phyloP scores from a whole-genome alignment of 2,113 vertebrate species.

The Copsychus sechellarum region DNA sequence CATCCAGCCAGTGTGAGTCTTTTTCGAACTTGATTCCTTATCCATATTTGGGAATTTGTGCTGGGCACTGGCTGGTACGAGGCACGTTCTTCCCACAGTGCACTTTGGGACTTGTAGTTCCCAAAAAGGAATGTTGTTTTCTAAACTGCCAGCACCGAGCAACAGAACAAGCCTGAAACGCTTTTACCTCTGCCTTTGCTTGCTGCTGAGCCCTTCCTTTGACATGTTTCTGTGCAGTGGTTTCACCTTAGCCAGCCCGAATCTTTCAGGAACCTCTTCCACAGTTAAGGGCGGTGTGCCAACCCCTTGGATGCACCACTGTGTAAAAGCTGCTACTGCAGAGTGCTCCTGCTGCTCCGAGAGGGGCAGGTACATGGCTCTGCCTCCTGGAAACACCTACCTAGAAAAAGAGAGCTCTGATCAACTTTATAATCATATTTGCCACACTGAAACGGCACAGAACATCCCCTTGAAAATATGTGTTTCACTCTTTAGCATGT shows the following conservation, averaged over 20 bases:
- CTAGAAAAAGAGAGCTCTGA: not conserved
- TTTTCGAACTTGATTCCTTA: constrained; percentile 67
- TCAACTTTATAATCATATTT: not conserved
- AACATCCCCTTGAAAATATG: not conserved
- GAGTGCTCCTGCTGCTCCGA: rapidly evolving
- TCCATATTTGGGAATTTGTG: constrained; percentile 80
- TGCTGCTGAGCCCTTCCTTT: not conserved
- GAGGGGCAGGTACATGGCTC: not conserved
- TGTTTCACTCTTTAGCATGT: not conserved
- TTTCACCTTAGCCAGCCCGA: not conserved
- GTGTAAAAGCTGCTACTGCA: not conserved
- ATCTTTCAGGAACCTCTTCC: not conserved
- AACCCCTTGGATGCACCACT: rapidly evolving
- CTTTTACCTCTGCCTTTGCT: not conserved
- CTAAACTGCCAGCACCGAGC: not conserved
- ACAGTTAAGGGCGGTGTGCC: rapidly evolving
- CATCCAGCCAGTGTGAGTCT: not conserved
- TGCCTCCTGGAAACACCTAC: not conserved
- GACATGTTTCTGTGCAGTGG: not conserved
- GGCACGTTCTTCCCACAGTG: constrained; percentile 32
- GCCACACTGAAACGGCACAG: rapidly evolving
- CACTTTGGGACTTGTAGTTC: constrained; percentile 70
- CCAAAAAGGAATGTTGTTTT: constrained; percentile 49
- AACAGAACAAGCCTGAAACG: not conserved
- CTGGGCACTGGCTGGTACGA: constrained; percentile 53